Evolutionary conservation across 1,140 invertebrate species (phyloP), one percentile per base, ranked within the genome.

Genomic region (Colletes latitarsis): DNA sequence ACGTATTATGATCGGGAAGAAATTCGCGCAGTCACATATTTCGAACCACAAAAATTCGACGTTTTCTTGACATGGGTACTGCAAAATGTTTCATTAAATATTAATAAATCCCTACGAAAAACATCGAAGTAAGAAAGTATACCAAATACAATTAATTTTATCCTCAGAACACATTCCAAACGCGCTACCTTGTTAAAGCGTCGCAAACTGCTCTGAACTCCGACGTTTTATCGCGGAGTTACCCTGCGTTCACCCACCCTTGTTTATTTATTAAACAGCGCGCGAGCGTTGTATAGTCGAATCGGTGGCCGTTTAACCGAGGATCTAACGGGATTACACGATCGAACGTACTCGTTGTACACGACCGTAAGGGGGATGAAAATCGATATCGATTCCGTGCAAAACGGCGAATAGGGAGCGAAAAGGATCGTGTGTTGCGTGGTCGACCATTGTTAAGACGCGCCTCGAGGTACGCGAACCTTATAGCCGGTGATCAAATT

Each of bases 401-500:
- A 17, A 39, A 21, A n/a, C 15, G 19, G 9, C 15, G 19, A 4
- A 43, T 46, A 63, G 46, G 69, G 12, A 17, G 2, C 5, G 1
- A 15, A 3, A 39, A 21, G 49, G 6, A 3, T 17, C 15, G 41
- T 39, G 41, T 39, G 41, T 68, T 77, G 60, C 66, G 43, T 66
- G 69, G 69, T 3, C 81, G 49, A 41, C 66, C 71, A 77, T 83
- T 81, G 62, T 67, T 77, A 83, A 83, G 83, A 80, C 68, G 68
- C 53, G 58, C 4, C 63, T 43, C 66, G 57, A 68, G 77, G 46
- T 58, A 63, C 81, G 52, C 71, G 72, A 84, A 87, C 83, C 84
- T 86, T 87, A 85, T 83, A 83, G 77, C 76, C 19, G 64, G 77
- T 78, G 78, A 86, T 86, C 84, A 86, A 86, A 86, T 86, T 83